Evolutionary conservation across 1,140 invertebrate genomes (phyloP).

Genomic region (Eueides isabella): DNA sequence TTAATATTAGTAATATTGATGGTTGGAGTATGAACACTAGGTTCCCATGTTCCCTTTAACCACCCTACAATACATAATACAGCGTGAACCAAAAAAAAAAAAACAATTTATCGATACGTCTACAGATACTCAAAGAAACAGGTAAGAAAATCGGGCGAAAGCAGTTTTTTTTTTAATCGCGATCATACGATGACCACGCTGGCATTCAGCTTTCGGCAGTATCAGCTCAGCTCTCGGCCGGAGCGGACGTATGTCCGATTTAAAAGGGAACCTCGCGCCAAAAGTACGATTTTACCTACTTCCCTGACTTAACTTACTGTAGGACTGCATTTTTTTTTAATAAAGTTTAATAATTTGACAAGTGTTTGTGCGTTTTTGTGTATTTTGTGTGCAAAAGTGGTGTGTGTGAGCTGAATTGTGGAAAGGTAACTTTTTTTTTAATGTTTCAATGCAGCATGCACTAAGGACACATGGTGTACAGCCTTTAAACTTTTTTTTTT

Average conservation of each 20-base stretch:
- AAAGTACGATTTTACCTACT: slow-evolving; percentile 28
- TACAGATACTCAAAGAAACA: slow-evolving; percentile 14
- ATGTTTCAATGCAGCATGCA: slow-evolving; percentile 10
- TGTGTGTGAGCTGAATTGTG: slow-evolving; percentile 22
- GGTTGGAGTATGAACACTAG: too few species aligned
- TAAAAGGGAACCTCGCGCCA: slow-evolving; percentile 30
- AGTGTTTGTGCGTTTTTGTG: slow-evolving; percentile 4
- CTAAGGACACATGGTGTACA: slow-evolving; percentile 18
- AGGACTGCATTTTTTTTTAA: neutral
- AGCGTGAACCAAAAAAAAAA: too few species aligned
- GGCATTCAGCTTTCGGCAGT: slow-evolving; percentile 36
- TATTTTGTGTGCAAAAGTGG: slow-evolving; percentile 24
- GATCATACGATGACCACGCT: slow-evolving; percentile 33
- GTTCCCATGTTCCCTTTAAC: too few species aligned
- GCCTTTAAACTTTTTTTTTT: slow-evolving; percentile 3
- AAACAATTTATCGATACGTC: neutral
- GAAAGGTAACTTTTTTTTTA: slow-evolving; percentile 22
- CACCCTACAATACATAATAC: too few species aligned
- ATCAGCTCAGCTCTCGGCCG: slow-evolving; percentile 22
- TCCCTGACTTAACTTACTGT: neutral
- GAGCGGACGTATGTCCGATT: slow-evolving; percentile 19
- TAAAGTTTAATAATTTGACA: neutral
- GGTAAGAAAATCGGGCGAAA: slow-evolving; percentile 34
- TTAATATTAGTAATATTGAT: too few species aligned
- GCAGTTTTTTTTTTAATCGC: slow-evolving; percentile 31